Percentiles rank a stretch among this genome's conserved stretches.
phyloP scores from a whole-genome alignment of 1,140 invertebrate species.

The Drosophila lacertosa region DNA sequence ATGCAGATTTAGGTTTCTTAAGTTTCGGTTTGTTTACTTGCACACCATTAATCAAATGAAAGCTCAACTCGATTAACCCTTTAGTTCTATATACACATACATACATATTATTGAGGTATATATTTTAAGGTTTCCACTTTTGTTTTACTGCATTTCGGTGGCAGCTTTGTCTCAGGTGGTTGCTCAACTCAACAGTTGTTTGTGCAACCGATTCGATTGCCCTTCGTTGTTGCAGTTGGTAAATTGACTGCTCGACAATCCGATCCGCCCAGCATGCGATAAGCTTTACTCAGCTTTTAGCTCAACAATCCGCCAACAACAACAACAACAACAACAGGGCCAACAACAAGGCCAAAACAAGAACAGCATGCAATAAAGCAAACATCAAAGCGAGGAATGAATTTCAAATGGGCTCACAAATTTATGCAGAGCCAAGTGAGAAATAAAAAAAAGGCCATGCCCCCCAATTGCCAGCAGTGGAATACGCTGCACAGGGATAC shows the following conservation, averaged over 20 bases:
- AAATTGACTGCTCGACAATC: background rate
- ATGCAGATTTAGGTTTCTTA: too few species aligned
- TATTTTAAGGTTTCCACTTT: too few species aligned
- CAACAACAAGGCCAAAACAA: conserved; percentile 3
- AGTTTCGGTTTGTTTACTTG: too few species aligned
- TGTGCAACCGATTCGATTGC: background rate
- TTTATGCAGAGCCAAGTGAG: conserved; percentile 61
- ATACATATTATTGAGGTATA: too few species aligned
- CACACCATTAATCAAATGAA: too few species aligned
- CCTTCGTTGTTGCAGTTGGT: background rate
- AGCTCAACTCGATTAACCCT: too few species aligned
- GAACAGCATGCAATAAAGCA: conserved; percentile 54
- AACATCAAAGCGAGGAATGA: conserved; percentile 57
- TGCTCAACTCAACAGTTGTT: conserved; percentile 10
- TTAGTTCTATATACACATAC: too few species aligned
- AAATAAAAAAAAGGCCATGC: conserved; percentile 30
- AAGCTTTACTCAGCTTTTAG: conserved; percentile 5
- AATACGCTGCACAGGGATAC: conserved; percentile 3
- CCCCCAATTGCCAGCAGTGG: conserved; percentile 23
- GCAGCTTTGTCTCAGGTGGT: conserved; percentile 10
- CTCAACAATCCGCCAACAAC: background rate
- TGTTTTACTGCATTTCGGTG: too few species aligned
- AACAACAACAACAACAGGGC: conserved; percentile 1
- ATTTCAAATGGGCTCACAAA: conserved; percentile 56
- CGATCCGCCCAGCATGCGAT: background rate